Evolutionary conservation across 2,888 invertebrate species (phyloP).

Genomic region (Tortricodes alternella): DNA sequence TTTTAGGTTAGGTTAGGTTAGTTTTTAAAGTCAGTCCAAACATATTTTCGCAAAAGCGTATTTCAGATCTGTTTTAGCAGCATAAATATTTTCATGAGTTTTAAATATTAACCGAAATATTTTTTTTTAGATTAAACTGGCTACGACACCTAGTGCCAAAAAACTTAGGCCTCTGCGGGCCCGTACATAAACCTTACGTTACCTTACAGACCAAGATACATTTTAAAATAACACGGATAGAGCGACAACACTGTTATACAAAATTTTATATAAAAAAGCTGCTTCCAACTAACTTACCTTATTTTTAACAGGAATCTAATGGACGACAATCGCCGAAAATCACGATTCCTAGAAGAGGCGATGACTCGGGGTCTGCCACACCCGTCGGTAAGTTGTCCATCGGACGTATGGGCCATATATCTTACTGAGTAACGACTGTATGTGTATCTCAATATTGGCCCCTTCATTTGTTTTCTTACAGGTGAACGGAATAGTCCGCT

Average conservation of each 20-base stretch:
- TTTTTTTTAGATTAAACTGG: no score
- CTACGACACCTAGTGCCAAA: no score
- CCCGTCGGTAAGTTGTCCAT: constrained; percentile 53
- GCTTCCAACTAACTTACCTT: constrained; percentile 17
- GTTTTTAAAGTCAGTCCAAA: no score
- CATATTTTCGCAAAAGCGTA: no score
- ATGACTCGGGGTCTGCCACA: constrained; percentile 57
- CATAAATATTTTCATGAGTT: no score
- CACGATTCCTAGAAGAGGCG: constrained; percentile 44
- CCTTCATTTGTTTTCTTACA: constrained; percentile 36
- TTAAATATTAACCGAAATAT: no score
- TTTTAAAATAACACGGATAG: no score
- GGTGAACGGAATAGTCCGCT: constrained; percentile 57
- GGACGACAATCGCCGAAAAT: constrained; percentile 49
- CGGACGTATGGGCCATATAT: not conserved
- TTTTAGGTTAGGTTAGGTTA: no score
- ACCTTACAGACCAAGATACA: no score
- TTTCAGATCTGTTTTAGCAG: no score
- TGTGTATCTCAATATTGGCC: constrained; percentile 2
- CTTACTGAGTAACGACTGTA: not conserved
- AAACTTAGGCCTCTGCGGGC: no score
- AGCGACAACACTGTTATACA: not conserved
- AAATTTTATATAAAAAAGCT: not conserved
- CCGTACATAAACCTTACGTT: no score
- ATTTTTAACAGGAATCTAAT: constrained; percentile 55